Evolutionary conservation across 2,113 vertebrate species (phyloP).

Genomic region (Myotis lucifugus): DNA sequence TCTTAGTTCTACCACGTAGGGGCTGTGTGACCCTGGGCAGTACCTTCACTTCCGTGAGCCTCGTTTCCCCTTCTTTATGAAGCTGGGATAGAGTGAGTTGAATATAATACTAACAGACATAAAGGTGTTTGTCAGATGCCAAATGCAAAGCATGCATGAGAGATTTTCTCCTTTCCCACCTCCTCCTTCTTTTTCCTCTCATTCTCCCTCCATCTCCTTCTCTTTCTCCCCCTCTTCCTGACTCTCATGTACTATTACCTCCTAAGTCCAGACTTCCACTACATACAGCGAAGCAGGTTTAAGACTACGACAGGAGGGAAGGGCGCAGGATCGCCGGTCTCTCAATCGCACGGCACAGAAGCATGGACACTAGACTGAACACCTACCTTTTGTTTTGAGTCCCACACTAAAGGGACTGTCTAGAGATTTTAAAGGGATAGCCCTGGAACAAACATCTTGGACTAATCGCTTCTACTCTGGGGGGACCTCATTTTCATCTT

Average conservation of each 20-base stretch:
- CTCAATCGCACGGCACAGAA: neutral
- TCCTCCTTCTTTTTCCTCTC: neutral
- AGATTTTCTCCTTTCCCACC: neutral
- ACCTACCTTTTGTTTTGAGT: neutral
- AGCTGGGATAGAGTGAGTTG: neutral
- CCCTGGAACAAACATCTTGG: neutral
- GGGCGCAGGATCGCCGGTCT: neutral
- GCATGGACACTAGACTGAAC: neutral
- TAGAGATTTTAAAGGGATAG: neutral
- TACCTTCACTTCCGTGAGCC: neutral
- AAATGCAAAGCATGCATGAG: neutral
- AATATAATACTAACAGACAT: too few relatives aligned
- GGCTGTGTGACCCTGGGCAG: neutral
- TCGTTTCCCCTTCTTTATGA: neutral
- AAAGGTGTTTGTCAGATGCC: neutral
- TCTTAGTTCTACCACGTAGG: neutral
- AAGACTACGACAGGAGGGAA: neutral
- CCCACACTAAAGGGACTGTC: neutral
- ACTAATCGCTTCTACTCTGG: neutral
- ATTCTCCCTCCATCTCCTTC: too few relatives aligned
- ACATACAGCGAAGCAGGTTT: neutral
- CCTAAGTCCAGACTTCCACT: neutral
- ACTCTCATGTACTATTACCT: neutral
- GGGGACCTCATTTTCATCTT: neutral
- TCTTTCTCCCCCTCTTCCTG: neutral